Conservation (phyloP, 2,797 vertebrate species). For the Lemur catta region DNA sequence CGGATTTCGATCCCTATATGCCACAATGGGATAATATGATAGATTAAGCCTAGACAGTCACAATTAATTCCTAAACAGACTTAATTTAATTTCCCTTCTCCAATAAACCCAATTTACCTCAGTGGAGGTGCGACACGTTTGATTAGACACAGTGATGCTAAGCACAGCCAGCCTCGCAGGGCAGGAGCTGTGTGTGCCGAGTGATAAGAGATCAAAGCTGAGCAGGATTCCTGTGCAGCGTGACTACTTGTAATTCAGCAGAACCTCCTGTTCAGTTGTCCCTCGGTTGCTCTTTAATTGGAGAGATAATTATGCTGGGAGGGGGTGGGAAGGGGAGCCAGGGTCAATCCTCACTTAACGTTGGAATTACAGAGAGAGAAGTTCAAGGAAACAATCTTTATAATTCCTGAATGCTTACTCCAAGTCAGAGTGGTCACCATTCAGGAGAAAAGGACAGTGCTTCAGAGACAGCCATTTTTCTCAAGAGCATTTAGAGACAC, state of each 20-base stretch:
- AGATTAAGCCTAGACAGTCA: conserved; percentile 75
- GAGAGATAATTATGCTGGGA: conserved; percentile 72
- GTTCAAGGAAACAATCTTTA: conserved; percentile 45
- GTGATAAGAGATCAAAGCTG: conserved; percentile 80
- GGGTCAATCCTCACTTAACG: conserved; percentile 50
- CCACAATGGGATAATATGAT: conserved; percentile 77
- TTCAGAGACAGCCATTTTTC: neutral
- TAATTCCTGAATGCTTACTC: neutral
- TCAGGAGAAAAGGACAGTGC: neutral
- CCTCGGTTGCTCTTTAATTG: conserved; percentile 75
- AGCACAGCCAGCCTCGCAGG: conserved; percentile 49
- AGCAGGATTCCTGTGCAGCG: conserved; percentile 50
- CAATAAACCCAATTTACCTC: conserved; percentile 83
- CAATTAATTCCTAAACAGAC: conserved; percentile 81
- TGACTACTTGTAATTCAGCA: conserved; percentile 72
- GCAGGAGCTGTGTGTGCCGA: neutral
- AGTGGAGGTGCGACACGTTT: conserved; percentile 79
- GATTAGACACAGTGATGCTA: conserved; percentile 74
- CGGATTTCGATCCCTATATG: conserved; percentile 65
- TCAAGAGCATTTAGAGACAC: neutral
- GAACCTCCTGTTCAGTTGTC: conserved; percentile 61
- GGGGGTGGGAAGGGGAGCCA: conserved; percentile 26
- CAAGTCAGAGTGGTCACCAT: neutral
- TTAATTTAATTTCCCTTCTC: conserved; percentile 84
- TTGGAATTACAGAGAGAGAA: conserved; percentile 64